A percentile compares a stretch with the other conserved stretches of the same genome.
Conservation (phyloP, 2,888 invertebrate species). For the Horisme vitalbata region DNA sequence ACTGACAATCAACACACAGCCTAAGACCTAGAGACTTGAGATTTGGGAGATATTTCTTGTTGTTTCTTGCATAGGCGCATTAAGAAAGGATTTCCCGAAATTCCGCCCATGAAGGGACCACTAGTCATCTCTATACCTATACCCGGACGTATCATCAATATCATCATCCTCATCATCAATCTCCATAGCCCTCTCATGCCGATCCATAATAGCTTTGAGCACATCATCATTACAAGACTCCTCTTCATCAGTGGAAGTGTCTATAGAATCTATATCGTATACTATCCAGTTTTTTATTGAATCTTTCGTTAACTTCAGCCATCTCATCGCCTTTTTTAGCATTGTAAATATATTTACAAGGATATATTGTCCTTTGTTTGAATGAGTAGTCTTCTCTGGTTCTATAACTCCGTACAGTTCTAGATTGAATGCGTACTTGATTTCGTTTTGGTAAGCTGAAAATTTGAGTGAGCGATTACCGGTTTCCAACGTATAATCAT, state of each 20-base stretch:
- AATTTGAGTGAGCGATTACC: conserved; percentile 53
- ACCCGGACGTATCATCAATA: conserved; percentile 10
- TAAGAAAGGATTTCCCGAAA: too few relatives aligned
- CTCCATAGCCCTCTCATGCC: conserved; percentile 51
- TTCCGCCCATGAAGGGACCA: too few relatives aligned
- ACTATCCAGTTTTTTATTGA: conserved; percentile 60
- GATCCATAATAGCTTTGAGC: conserved; percentile 39
- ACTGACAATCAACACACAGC: too few relatives aligned
- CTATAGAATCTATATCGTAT: conserved; percentile 62
- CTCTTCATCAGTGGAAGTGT: conserved; percentile 62
- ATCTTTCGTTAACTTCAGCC: conserved; percentile 58
- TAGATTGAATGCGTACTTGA: conserved; percentile 59
- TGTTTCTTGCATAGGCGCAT: too few relatives aligned
- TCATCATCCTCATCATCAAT: conserved; percentile 43
- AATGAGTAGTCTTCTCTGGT: conserved; percentile 44
- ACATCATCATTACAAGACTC: conserved; percentile 29
- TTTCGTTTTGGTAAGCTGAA: conserved; percentile 45
- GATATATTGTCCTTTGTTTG: conserved; percentile 66
- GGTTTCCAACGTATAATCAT: conserved; percentile 56
- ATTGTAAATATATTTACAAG: conserved; percentile 55
- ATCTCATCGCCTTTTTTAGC: conserved; percentile 46
- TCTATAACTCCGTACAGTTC: conserved; percentile 66
- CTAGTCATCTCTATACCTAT: conserved; percentile 4
- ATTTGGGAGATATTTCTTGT: too few relatives aligned
- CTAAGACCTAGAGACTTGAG: too few relatives aligned